Conservation (phyloP, 2,113 vertebrate genomes). For the Apaloderma vittatum region DNA sequence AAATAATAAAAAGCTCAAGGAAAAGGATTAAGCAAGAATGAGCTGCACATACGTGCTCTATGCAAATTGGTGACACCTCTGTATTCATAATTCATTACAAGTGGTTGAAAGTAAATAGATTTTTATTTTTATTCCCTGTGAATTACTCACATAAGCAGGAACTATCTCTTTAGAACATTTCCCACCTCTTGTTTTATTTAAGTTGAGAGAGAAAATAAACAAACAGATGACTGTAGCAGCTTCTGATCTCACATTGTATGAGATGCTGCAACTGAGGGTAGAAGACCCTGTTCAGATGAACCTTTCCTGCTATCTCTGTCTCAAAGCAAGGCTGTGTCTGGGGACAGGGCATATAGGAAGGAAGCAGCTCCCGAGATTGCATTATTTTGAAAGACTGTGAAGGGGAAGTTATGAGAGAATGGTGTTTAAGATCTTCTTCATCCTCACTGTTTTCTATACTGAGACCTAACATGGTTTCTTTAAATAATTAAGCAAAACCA, state of each 20-base stretch:
- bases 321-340: neutral
- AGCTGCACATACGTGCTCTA: slow-evolving; percentile 24
- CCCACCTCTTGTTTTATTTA: slow-evolving; percentile 37
- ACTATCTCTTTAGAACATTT: slow-evolving; percentile 7
- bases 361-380: fast-evolving
- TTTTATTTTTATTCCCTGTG: slow-evolving; percentile 71
- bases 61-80: slow-evolving; percentile 61
- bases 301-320: neutral
- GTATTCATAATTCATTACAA: slow-evolving; percentile 70
- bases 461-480: neutral
- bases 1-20: slow-evolving; percentile 60
- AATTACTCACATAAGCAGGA: slow-evolving; percentile 56
- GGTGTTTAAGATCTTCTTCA: neutral
- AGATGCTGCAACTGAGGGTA: neutral
- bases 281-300: neutral
- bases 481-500: neutral
- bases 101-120: slow-evolving; percentile 67
- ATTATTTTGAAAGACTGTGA: neutral
- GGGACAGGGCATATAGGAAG: neutral
- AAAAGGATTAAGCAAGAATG: slow-evolving; percentile 68
- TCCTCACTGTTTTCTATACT: neutral
- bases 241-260: neutral
- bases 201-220: slow-evolving; percentile 47
- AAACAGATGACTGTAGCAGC: slow-evolving; percentile 20
- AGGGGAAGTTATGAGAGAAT: neutral